phyloP scores from a whole-genome alignment of 2,797 vertebrate species.

The Masticophis lateralis region DNA sequence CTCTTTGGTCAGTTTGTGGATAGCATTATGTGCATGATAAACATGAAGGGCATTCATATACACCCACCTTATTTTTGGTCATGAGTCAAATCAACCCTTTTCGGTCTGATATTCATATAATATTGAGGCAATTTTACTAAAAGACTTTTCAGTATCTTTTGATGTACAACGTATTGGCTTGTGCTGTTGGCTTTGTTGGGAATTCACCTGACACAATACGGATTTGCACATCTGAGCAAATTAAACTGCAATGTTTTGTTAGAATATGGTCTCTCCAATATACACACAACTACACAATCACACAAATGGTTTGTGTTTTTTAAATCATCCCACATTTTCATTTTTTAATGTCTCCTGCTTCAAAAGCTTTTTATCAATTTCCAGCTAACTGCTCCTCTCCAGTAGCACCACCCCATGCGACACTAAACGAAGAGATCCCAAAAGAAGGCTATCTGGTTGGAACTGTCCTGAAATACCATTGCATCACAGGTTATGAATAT shows the following conservation, averaged over 20 bases:
- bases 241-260: background rate
- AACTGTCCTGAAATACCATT: background rate
- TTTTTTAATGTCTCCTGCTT: background rate
- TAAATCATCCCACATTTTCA: too few species aligned
- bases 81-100: background rate
- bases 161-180: background rate
- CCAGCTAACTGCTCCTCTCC: background rate
- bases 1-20: background rate
- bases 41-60: background rate
- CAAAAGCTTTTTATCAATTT: background rate
- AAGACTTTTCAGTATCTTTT: background rate
- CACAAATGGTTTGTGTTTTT: background rate
- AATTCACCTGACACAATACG: background rate
- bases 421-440: accelerated
- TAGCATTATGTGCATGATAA: background rate
- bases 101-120: background rate
- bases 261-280: background rate
- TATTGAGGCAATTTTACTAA: background rate
- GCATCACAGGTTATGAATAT: background rate
- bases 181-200: background rate
- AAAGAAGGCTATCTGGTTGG: background rate
- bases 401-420: accelerated
- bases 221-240: background rate
- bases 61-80: too few species aligned
- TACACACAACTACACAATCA: too few species aligned